Base-by-base conservation (phyloP, 2,797 vertebrate genomes). In the Pangasius larnaudii region DNA sequence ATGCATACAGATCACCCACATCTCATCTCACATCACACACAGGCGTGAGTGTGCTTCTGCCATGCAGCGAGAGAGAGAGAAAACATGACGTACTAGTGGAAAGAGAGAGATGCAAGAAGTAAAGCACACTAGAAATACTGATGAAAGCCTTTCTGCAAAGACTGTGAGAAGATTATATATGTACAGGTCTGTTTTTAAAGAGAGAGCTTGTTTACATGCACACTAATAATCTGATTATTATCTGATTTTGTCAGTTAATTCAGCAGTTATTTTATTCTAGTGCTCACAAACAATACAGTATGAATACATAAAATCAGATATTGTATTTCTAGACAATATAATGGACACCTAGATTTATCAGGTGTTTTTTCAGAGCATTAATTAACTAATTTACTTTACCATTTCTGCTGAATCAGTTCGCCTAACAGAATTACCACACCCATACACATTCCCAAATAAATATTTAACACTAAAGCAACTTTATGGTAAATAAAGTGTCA, bases 1-100 rank as follows among this genome's bases (percentile, higher is more conserved):
- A 79, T 59, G 88, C 89, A 86, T 89, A 90, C 90, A 93, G 86
- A 90, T 59, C 89, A 86, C 53, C 53, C 79, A 53, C 56, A 67
- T 46, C 49, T 58, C 85, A 33, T 67, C 67, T 61, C 72, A 59
- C 30, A 61, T 49, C 58, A 51, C 79, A 51, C 56, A 27, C 30
- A 39, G 22, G 51, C 56, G 27, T 30, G 53, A 71, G 33, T 67
- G 46, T 63, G 69, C 58, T 87, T 85, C 79, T 69, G n/a, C 80
- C 86, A 33, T 51, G 58, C 51, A 84, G 42, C 5, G 30, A 71
- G 1, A 71, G 18, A 71, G 18, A 33, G 19, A 78, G 42, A 46
- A 46, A 36, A 24, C 24, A 0, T 30, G 49, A 53, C 18, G 13
- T 78, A 30, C 10, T 22, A 33, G 22, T 46, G 13, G 46, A 77